A percentile compares a stretch with the other conserved stretches of the same genome.
phyloP scores from a whole-genome alignment of 2,888 invertebrate genomes.

The Rhimphoctona megacephalus region DNA sequence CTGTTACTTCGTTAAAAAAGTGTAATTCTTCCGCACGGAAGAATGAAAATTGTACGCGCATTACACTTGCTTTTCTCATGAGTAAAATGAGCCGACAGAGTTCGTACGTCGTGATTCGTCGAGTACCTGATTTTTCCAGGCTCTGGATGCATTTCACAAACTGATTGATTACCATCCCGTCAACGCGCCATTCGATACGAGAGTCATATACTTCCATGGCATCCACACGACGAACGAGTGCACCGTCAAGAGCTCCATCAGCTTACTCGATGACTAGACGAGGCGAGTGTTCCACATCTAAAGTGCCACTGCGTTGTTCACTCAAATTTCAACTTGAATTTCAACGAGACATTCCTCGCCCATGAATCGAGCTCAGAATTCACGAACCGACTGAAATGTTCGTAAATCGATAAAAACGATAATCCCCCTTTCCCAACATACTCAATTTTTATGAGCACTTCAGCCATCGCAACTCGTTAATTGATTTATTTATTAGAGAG shows the following conservation, averaged over 20 bases:
- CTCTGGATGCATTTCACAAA: conserved; percentile 47
- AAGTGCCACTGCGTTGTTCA: conserved; percentile 39
- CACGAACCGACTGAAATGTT: background rate
- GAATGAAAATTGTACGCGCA: conserved; percentile 4
- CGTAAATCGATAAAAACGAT: conserved; percentile 14
- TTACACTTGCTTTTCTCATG: conserved; percentile 7
- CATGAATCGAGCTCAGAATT: conserved; percentile 22
- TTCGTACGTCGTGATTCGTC: background rate
- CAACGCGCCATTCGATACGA: conserved; percentile 61
- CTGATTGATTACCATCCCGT: conserved; percentile 62
- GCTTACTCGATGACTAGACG: conserved; percentile 35
- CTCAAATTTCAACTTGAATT: conserved; percentile 55
- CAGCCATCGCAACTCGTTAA: background rate
- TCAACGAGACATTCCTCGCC: conserved; percentile 46
- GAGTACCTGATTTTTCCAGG: conserved; percentile 50
- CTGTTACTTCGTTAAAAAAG: background rate
- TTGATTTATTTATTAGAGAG: background rate
- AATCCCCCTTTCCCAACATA: background rate
- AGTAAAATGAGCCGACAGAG: conserved; percentile 18
- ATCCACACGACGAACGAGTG: conserved; percentile 32
- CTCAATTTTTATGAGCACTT: conserved; percentile 8
- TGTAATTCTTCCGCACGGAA: background rate
- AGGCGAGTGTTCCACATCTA: conserved; percentile 17
- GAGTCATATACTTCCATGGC: conserved; percentile 47
- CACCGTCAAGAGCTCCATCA: conserved; percentile 30